Conservation (phyloP, 2,888 invertebrate species). For the Stenurella melanura region DNA sequence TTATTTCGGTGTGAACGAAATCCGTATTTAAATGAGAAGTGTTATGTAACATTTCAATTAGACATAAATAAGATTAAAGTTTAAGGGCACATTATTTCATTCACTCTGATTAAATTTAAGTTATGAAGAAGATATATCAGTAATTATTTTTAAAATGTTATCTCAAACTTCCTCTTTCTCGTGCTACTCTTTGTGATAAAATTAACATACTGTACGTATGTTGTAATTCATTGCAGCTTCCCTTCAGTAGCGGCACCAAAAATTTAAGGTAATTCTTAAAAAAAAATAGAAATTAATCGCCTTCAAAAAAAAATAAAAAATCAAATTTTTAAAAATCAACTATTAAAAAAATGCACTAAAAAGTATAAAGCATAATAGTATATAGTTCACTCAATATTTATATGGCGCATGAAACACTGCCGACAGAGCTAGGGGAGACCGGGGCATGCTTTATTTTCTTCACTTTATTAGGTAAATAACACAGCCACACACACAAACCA, state of each 20-base stretch:
- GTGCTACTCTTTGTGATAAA: neutral
- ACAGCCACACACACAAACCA: no score
- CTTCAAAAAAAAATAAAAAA: no score
- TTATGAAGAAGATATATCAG: neutral
- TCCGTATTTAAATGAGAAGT: neutral
- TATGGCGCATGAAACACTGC: no score
- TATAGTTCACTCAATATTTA: no score
- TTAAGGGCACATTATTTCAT: neutral
- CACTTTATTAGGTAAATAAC: no score
- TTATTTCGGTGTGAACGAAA: neutral
- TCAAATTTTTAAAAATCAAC: no score
- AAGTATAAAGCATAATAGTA: no score
- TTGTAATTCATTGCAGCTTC: neutral
- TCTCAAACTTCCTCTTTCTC: neutral
- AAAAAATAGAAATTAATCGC: no score
- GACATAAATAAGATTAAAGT: neutral
- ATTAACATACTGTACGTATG: neutral
- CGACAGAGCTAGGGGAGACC: no score
- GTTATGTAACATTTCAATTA: neutral
- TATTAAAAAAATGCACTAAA: no score
- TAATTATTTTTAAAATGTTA: slow-evolving; percentile 1
- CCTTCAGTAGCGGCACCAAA: neutral
- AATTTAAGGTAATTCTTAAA: no score
- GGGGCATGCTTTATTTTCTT: no score
- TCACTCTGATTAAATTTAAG: neutral